phyloP scores from a whole-genome alignment of 2,113 vertebrate species.

The Parotia lawesii region DNA sequence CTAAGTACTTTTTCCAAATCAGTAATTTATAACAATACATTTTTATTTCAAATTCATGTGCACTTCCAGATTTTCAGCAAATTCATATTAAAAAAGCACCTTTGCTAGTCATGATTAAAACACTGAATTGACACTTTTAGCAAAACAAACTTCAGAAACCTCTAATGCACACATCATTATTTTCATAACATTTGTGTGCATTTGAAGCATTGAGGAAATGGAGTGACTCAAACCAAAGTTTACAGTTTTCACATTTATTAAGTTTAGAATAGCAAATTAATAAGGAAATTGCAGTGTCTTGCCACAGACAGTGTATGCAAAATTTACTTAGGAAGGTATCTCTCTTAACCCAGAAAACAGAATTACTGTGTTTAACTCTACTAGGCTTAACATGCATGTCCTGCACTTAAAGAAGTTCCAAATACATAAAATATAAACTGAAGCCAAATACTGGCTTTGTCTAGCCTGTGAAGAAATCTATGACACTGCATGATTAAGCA shows the following conservation, averaged over 20 bases:
- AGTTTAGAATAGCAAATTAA: not conserved
- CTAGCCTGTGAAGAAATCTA: not conserved
- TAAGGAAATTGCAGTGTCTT: not conserved
- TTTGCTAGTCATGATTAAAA: not conserved
- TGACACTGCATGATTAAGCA: not conserved
- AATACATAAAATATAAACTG: not conserved
- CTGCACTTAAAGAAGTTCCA: not conserved
- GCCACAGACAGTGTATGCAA: not conserved
- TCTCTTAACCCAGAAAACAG: not conserved
- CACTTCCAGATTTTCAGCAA: not conserved
- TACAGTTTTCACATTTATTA: not conserved
- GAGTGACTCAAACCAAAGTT: not conserved
- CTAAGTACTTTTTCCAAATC: not conserved
- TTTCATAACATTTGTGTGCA: not conserved
- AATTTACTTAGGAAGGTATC: not conserved
- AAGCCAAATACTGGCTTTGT: not conserved
- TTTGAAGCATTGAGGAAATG: not conserved
- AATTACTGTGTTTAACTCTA: not conserved
- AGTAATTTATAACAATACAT: not conserved
- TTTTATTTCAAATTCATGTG: not conserved
- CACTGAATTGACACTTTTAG: not conserved
- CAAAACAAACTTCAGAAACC: not conserved
- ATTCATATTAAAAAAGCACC: not conserved
- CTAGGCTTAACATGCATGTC: not conserved
- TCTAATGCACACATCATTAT: not conserved